Evolutionary conservation across 2,113 vertebrate genomes (phyloP).

Genomic region (Takifugu bimaculatus): DNA sequence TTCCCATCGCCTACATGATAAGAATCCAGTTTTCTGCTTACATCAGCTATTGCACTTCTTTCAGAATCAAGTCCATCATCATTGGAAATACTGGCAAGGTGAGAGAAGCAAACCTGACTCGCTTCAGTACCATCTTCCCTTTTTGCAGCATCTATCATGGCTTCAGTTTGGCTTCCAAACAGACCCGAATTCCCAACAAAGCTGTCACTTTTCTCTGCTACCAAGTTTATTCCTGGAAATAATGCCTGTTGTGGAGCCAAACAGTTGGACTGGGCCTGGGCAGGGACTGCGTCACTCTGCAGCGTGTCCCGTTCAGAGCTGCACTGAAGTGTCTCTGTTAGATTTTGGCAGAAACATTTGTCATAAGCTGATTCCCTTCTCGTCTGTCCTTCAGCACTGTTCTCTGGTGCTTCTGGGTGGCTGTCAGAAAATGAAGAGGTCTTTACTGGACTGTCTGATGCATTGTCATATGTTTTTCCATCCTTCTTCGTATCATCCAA

Average conservation of each 20-base stretch:
- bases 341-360: slow-evolving; percentile 31
- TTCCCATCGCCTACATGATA: slow-evolving; percentile 20
- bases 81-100: slow-evolving; percentile 24
- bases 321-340: slow-evolving; percentile 23
- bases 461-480: slow-evolving; percentile 25
- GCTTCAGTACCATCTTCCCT: slow-evolving; percentile 7
- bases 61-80: slow-evolving; percentile 15
- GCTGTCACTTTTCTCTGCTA: slow-evolving; percentile 11
- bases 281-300: slow-evolving; percentile 12
- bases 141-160: slow-evolving; percentile 19
- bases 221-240: slow-evolving; percentile 5
- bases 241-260: slow-evolving; percentile 44
- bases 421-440: slow-evolving; percentile 10
- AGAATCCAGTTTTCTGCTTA: slow-evolving; percentile 1
- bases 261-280: slow-evolving; percentile 48
- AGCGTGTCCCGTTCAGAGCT: slow-evolving; percentile 25
- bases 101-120: slow-evolving; percentile 4
- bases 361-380: slow-evolving; percentile 26
- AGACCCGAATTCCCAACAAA: slow-evolving; percentile 35
- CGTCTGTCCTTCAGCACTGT: slow-evolving; percentile 25
- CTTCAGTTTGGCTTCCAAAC: slow-evolving; percentile 21
- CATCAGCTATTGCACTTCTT: slow-evolving; percentile 13
- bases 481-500: slow-evolving; percentile 12
- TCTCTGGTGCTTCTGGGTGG: slow-evolving; percentile 25
- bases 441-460: slow-evolving; percentile 16